Percentiles rank a stretch among this genome's conserved stretches.
Conservation (phyloP, 64 coral and sea anemone species). For the Orbicella faveolata region DNA sequence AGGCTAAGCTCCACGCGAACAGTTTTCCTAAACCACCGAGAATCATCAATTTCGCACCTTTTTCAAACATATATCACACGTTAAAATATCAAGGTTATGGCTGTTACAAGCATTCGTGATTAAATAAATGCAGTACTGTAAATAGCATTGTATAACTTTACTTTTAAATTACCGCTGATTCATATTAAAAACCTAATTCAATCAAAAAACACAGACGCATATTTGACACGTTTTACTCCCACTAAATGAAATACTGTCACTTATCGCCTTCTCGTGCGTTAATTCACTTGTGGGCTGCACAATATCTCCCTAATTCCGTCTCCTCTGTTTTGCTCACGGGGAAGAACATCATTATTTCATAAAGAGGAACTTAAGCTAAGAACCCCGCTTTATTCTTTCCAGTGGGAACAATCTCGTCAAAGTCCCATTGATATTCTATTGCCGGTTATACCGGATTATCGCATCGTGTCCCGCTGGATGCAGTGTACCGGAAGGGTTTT, state of each 20-base stretch:
- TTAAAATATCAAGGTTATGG: no score
- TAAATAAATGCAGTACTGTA: neutral
- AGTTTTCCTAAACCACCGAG: no score
- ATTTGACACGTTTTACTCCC: neutral
- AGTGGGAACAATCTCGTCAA: constrained; percentile 1
- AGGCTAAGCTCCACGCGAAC: no score
- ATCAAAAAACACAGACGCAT: neutral
- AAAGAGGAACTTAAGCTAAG: constrained; percentile 3
- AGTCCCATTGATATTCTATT: constrained; percentile 3
- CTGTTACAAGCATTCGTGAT: neutral
- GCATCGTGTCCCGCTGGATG: neutral
- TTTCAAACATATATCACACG: no score
- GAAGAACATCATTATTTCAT: constrained; percentile 11
- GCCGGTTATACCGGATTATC: neutral
- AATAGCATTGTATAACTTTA: neutral
- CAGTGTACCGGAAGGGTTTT: neutral
- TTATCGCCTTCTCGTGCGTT: neutral
- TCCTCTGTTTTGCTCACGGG: constrained; percentile 6
- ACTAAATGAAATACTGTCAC: neutral
- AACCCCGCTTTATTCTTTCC: no score
- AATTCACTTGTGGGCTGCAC: neutral
- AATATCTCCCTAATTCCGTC: neutral
- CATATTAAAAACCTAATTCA: neutral
- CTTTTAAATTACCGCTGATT: constrained; percentile 21
- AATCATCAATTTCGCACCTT: no score